Base-by-base conservation (phyloP, 2,113 vertebrate genomes). In the Pteropus alecto region DNA sequence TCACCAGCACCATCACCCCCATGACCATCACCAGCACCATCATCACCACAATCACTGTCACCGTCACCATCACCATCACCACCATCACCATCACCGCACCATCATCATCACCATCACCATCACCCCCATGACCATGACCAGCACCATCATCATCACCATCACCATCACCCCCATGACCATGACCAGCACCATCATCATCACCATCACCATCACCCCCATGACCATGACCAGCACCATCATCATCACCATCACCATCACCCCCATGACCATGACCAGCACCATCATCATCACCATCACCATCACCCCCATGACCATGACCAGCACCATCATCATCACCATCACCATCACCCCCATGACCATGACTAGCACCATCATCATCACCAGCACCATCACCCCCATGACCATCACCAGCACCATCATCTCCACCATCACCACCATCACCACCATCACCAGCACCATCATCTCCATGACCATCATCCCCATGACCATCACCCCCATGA, bases 201-300 rank as follows among this genome's bases (percentile, higher is more conserved):
- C 1, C 4, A 19, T 1, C 16, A 30, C 2, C 51, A 30, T 4
- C 65, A 33, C 54, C n/a, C n/a, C n/a, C n/a, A n/a, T n/a, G n/a
- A 14, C 0, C 21, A 6, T 11, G 18, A 14, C 0, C 41, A 87
- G 0, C 16, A 38, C 0, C 16, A 71, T 2, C 18, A 33, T 0
- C 67, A 87, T 0, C 54, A 74, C 1, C 26, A 33, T 1, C 35
- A 60, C n/a, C n/a, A n/a, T n/a, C n/a, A n/a, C n/a, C n/a, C n/a
- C n/a, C n/a, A n/a, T n/a, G n/a, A n/a, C n/a, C n/a, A n/a, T 9
- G n/a, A n/a, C n/a, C n/a, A n/a, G n/a, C 16, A 12, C 0, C 6
- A 13, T 0, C 6, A 51, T 0, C 13, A 38, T 0, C 15, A 18
- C 0, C 54, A 46, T 2, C 54, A 58, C 8, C 33, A 14, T 0